These are phyloP conservation scores for Tauraco erythrolophus DNA, from an alignment of 2,113 vertebrate species.

Conservation along the genomic window DNA sequence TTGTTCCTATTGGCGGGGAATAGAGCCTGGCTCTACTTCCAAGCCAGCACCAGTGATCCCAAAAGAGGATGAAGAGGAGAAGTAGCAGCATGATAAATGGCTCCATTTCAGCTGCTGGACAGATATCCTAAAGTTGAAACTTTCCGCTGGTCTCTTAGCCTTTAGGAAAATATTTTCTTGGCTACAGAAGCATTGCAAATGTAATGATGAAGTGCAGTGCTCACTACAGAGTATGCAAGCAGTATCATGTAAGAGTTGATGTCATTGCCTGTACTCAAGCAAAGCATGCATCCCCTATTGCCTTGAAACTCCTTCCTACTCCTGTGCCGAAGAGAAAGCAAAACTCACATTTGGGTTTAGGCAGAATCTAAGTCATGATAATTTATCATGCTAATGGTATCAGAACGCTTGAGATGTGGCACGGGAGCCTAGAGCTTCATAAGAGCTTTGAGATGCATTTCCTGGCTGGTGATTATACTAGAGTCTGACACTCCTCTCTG, in stretches of 20 bases:
- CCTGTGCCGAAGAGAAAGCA: neutral
- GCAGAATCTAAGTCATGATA: neutral
- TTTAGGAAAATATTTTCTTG: constrained; percentile 12
- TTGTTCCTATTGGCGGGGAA: neutral
- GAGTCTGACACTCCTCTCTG: neutral
- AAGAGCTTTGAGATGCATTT: neutral
- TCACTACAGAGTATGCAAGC: neutral
- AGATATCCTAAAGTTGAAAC: neutral
- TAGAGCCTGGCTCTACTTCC: neutral
- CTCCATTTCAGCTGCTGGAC: neutral
- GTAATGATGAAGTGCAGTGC: neutral
- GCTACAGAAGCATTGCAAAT: neutral
- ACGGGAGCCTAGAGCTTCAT: neutral
- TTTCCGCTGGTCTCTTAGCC: neutral
- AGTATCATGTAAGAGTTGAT: neutral
- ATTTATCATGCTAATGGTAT: neutral
- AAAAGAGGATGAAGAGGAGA: constrained; percentile 10
- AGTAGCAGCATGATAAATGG: constrained; percentile 11
- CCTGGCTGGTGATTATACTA: neutral
- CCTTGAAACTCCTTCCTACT: neutral
- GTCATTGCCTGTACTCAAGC: neutral
- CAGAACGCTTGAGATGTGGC: neutral
- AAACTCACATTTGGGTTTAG: neutral
- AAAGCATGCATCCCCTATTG: neutral
- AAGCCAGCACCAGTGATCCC: neutral